These are phyloP conservation scores for Falco concolor DNA, from an alignment of 2,797 vertebrate species.

Conservation along the genomic window DNA sequence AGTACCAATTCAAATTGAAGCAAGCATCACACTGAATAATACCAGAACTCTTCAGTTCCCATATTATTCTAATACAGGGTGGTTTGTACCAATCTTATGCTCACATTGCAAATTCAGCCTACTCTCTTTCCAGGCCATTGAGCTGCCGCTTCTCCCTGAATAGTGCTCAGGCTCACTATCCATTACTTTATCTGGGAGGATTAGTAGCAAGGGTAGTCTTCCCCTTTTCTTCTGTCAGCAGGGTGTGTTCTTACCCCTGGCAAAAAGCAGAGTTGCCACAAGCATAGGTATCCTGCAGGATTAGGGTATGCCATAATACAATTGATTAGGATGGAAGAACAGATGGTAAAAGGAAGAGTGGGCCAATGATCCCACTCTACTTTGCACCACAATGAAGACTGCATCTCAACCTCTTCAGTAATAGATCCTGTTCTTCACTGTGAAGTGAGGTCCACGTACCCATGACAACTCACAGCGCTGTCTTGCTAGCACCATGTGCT, in stretches of 20 bases:
- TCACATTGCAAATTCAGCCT: neutral
- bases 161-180: neutral
- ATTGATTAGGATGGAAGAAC: neutral
- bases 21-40: neutral
- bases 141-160: neutral
- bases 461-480: rapidly evolving
- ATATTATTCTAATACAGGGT: neutral
- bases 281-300: rapidly evolving
- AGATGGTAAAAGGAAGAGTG: neutral
- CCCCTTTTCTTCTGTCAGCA: neutral
- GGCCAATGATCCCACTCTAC: neutral
- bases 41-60: neutral
- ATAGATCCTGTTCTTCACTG: neutral
- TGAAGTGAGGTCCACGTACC: neutral
- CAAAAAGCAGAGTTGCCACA: neutral
- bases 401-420: neutral
- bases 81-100: neutral
- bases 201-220: neutral
- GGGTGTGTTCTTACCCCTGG: neutral
- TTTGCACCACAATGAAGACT: neutral
- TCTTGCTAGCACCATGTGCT: neutral
- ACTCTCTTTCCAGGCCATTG: neutral
- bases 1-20: neutral
- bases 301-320: neutral
- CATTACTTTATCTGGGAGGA: neutral